phyloP scores from a whole-genome alignment of 2,113 vertebrate species.

The Ibidorhyncha struthersii region DNA sequence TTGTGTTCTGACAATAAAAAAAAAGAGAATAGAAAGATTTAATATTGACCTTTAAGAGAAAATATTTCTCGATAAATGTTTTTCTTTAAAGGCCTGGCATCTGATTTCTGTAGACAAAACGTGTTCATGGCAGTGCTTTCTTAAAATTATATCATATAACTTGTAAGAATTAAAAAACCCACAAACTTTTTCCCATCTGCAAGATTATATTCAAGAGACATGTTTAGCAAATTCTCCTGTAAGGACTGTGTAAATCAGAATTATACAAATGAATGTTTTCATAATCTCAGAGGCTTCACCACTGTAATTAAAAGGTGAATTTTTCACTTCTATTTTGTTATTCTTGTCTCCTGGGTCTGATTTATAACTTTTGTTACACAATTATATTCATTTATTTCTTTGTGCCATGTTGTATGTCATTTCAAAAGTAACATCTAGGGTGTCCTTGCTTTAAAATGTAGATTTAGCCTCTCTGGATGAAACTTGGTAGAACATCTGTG shows the following conservation, averaged over 20 bases:
- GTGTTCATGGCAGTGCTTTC: background rate
- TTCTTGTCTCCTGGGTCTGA: constrained; percentile 72
- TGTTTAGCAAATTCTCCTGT: constrained; percentile 49
- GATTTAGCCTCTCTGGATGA: constrained; percentile 78
- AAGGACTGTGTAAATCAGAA: constrained; percentile 54
- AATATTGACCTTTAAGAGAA: constrained; percentile 9
- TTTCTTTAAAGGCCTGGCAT: constrained; percentile 10
- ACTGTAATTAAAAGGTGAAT: constrained; percentile 74
- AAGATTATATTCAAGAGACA: constrained; percentile 55
- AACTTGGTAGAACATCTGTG: constrained; percentile 63
- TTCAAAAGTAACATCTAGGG: constrained; percentile 78
- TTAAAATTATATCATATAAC: constrained; percentile 39
- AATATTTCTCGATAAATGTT: background rate
- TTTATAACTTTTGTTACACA: constrained; percentile 74
- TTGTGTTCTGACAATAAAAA: background rate
- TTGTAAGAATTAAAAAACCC: background rate
- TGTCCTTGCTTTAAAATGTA: constrained; percentile 86
- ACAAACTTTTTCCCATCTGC: constrained; percentile 19
- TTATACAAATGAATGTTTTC: constrained; percentile 70
- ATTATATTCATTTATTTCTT: constrained; percentile 81
- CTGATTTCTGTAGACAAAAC: constrained; percentile 37
- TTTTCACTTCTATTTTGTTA: constrained; percentile 75
- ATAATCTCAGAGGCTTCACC: constrained; percentile 64
- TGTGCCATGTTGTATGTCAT: constrained; percentile 73
- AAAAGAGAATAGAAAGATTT: background rate